A percentile compares a stretch with the other conserved stretches of the same genome.
Conservation (phyloP, 1,140 invertebrate genomes). For the Drosophila baimaii region DNA sequence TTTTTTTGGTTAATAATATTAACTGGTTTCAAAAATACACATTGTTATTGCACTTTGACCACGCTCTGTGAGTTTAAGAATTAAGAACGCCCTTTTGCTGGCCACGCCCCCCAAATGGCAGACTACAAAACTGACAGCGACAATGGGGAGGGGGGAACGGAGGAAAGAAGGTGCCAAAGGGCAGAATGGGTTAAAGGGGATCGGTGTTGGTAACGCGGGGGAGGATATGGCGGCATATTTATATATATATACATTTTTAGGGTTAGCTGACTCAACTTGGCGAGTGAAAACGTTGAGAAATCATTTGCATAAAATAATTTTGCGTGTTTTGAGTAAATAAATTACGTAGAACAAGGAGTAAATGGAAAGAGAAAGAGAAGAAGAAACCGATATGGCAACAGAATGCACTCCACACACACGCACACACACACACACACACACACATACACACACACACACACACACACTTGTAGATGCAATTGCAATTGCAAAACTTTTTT, state of each 20-base stretch:
- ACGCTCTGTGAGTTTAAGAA: slow-evolving; percentile 44
- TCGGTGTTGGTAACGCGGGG: slow-evolving; percentile 12
- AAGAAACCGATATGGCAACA: slow-evolving; percentile 38
- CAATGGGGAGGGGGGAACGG: too few relatives aligned
- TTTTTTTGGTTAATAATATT: not conserved
- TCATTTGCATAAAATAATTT: slow-evolving; percentile 81
- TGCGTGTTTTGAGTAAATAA: slow-evolving; percentile 81
- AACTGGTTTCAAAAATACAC: not conserved
- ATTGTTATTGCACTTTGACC: slow-evolving; percentile 7
- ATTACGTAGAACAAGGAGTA: slow-evolving; percentile 63
- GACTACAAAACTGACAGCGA: slow-evolving; percentile 30
- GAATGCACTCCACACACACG: slow-evolving; percentile 10
- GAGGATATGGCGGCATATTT: slow-evolving; percentile 6
- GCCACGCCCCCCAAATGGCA: slow-evolving; percentile 58
- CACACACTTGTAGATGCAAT: slow-evolving; percentile 28
- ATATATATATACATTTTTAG: not conserved
- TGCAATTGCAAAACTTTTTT: slow-evolving; percentile 39
- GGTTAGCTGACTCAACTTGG: slow-evolving; percentile 52
- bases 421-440: slow-evolving; percentile 16
- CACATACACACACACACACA: slow-evolving; percentile 25
- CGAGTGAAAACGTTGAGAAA: slow-evolving; percentile 60
- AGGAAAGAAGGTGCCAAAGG: too few relatives aligned
- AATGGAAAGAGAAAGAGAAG: slow-evolving; percentile 19
- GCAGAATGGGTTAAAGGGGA: not conserved
- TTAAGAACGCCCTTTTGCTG: slow-evolving; percentile 57